A percentile compares a stretch with the other conserved stretches of the same genome.
Evolutionary conservation across 2,888 invertebrate species (phyloP).

Genomic region (Amaurobius ferox): DNA sequence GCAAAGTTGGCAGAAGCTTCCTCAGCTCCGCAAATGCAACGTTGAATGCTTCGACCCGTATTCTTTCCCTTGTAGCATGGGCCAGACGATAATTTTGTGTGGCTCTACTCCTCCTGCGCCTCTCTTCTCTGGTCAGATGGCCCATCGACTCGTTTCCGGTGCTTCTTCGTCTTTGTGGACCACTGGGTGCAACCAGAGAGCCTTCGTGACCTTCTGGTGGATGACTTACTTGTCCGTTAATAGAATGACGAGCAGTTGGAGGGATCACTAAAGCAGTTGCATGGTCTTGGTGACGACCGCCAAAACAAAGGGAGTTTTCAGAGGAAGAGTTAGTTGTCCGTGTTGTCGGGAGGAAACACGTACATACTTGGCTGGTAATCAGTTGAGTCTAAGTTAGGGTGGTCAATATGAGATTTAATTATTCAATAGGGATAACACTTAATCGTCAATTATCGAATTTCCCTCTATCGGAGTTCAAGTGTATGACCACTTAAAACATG

Average conservation of each 20-base stretch:
- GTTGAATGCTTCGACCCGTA: conserved; percentile 98
- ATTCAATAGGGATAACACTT: no score
- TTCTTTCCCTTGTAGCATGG: conserved; percentile 96
- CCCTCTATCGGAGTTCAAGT: no score
- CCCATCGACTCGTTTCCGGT: conserved; percentile 45
- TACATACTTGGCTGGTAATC: conserved; percentile 24
- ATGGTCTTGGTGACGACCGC: neutral
- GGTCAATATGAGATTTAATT: no score
- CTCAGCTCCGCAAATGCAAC: conserved; percentile 94
- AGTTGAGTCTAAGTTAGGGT: no score
- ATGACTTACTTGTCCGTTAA: conserved; percentile 1
- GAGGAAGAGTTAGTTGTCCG: conserved; percentile 10
- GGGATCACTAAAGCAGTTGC: conserved; percentile 57
- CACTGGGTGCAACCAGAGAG: conserved; percentile 12
- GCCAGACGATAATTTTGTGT: conserved; percentile 96
- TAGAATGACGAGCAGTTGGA: neutral
- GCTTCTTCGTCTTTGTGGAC: conserved; percentile 12
- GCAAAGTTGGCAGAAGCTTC: conserved; percentile 92
- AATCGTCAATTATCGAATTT: no score
- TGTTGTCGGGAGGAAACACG: conserved; percentile 43
- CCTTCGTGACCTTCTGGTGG: conserved; percentile 48
- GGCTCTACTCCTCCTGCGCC: conserved; percentile 91
- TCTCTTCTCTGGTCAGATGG: conserved; percentile 84
- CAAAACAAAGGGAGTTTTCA: conserved; percentile 19
- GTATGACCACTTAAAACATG: no score